Evolutionary conservation across 92 coral and sea anemone genomes (phyloP).

Genomic region (Scolanthus callimorphus): DNA sequence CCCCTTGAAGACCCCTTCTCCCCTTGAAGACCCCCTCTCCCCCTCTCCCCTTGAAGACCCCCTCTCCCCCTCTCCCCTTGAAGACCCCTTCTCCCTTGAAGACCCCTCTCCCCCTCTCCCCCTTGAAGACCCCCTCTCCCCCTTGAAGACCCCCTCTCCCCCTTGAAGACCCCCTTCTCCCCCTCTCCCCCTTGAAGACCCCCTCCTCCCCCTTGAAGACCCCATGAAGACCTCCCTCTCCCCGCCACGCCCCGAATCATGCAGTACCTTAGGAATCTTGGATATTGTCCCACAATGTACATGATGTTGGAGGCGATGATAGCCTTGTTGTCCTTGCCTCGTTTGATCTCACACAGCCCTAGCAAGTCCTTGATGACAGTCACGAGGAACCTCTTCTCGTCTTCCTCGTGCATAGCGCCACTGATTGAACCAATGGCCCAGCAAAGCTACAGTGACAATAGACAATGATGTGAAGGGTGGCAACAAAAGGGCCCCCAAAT

Average conservation of each 20-base stretch:
- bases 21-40: no score
- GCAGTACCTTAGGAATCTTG: constrained; percentile 87
- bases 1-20: not conserved
- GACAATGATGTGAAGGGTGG: not conserved
- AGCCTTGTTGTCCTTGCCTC: constrained; percentile 99
- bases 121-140: no score
- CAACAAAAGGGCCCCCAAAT: not conserved
- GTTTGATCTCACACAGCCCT: constrained; percentile 97
- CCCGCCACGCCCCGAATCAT: no score
- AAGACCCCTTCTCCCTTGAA: no score
- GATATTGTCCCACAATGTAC: constrained; percentile 99
- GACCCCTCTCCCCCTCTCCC: no score
- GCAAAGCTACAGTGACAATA: no score
- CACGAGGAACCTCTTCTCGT: constrained; percentile 94
- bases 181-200: no score
- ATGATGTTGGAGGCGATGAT: constrained; percentile 98
- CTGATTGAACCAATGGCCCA: constrained; percentile 99
- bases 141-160: no score
- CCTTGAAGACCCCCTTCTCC: no score
- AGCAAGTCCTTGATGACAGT: constrained; percentile 98
- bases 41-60: not conserved
- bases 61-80: no score
- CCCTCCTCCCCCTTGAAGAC: no score
- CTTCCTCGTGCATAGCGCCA: constrained; percentile 99
- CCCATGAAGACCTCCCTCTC: no score